Conservation (phyloP, 2,113 vertebrate species). For the Colossoma macropomum region DNA sequence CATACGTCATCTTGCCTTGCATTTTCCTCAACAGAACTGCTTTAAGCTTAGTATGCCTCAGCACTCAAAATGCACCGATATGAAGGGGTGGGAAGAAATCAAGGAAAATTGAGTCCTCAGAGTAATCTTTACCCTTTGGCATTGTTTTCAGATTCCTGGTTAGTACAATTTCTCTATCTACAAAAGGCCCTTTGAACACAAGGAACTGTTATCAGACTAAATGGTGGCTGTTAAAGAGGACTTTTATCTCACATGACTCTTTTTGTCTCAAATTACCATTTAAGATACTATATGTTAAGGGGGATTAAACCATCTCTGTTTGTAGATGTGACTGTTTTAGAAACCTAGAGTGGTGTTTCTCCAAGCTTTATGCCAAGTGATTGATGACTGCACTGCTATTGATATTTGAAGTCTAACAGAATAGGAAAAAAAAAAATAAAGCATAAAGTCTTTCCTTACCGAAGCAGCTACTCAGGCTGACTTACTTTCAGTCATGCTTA, state of each 20-base stretch:
- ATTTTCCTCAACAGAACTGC: constrained; percentile 27
- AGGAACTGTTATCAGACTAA: constrained; percentile 78
- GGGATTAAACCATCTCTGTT: neutral
- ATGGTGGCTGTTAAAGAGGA: constrained; percentile 73
- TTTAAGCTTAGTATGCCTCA: constrained; percentile 31
- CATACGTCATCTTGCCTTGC: constrained; percentile 34
- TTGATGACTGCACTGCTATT: neutral
- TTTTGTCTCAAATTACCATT: constrained; percentile 62
- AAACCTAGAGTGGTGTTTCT: constrained; percentile 32
- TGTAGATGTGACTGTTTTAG: neutral
- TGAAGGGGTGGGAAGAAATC: constrained; percentile 54
- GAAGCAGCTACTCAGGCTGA: neutral
- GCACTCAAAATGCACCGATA: constrained; percentile 39
- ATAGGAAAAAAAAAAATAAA: neutral
- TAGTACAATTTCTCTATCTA: constrained; percentile 76
- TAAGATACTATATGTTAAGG: constrained; percentile 45
- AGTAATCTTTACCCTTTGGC: constrained; percentile 71
- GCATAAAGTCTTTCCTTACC: neutral
- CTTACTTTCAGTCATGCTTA: constrained; percentile 1
- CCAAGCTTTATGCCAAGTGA: neutral
- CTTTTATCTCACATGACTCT: constrained; percentile 65
- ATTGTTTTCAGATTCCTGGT: constrained; percentile 67
- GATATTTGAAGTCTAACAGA: neutral
- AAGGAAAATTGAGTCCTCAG: constrained; percentile 61
- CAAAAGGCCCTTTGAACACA: constrained; percentile 85